Conservation (phyloP, 2,797 vertebrate species). For the Xenops minutus region DNA sequence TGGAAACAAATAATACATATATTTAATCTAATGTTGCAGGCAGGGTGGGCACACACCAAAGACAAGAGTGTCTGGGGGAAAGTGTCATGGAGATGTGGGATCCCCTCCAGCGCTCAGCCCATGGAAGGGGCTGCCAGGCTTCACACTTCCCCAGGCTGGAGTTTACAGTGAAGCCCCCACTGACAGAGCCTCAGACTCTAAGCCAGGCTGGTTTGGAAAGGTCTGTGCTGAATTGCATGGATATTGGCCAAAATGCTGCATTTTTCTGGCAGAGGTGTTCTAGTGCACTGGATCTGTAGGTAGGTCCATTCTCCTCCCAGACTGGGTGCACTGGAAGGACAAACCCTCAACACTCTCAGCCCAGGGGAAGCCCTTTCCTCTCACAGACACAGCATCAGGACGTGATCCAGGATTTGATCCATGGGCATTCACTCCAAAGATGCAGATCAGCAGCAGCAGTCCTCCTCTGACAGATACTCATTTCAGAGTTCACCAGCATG, state of each 20-base stretch:
- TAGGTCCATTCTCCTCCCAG: neutral
- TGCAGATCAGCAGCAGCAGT: neutral
- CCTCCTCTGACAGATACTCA: conserved; percentile 57
- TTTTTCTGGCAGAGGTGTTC: neutral
- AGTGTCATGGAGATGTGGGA: rapidly evolving
- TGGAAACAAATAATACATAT: neutral
- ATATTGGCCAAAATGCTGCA: neutral
- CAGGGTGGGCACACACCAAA: neutral
- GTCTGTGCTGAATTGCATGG: neutral
- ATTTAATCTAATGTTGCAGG: neutral
- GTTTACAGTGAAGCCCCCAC: neutral
- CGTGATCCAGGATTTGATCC: neutral
- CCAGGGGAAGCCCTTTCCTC: neutral
- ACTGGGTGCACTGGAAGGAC: neutral
- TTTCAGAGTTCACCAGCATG: conserved; percentile 43
- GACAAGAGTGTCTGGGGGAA: neutral
- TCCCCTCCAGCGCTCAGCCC: neutral
- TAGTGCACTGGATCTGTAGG: neutral
- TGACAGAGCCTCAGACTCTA: neutral
- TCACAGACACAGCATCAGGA: neutral
- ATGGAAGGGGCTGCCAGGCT: neutral
- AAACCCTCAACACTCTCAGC: neutral
- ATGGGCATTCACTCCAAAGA: neutral
- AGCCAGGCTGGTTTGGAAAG: neutral
- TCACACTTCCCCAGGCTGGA: neutral